Conservation (phyloP, 2,113 vertebrate species). For the Sphyrna mokarran region DNA sequence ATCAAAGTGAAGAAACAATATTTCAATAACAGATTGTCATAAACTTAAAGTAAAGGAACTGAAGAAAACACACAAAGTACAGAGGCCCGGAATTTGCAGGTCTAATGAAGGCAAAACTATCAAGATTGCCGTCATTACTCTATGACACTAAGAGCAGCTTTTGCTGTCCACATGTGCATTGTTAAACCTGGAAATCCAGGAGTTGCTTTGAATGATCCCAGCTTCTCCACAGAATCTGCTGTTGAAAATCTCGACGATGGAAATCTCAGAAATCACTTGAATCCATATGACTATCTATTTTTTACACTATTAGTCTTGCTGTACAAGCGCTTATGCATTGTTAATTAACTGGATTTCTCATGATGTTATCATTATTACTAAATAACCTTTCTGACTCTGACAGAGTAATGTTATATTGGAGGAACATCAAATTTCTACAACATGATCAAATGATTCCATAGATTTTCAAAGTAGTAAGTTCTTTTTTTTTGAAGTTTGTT, state of each 20-base stretch:
- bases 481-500: neutral
- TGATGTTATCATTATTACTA: neutral
- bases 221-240: neutral
- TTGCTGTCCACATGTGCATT: neutral
- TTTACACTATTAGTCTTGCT: neutral
- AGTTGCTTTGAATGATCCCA: neutral
- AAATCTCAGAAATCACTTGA: neutral
- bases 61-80: neutral
- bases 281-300: neutral
- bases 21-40: neutral
- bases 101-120: neutral
- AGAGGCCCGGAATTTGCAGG: neutral
- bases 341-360: neutral
- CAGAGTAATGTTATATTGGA: neutral
- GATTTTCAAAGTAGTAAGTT: neutral
- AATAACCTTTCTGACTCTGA: neutral
- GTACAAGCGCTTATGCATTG: neutral
- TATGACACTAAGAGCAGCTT: neutral
- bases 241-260: neutral
- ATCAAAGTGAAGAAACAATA: neutral
- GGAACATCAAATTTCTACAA: neutral
- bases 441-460: neutral
- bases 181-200: neutral
- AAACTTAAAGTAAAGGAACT: conserved; percentile 3
- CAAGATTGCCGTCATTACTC: neutral